These are phyloP conservation scores for Trichomalopsis sarcophagae DNA, from an alignment of 1,140 invertebrate genomes.

Conservation along the genomic window DNA sequence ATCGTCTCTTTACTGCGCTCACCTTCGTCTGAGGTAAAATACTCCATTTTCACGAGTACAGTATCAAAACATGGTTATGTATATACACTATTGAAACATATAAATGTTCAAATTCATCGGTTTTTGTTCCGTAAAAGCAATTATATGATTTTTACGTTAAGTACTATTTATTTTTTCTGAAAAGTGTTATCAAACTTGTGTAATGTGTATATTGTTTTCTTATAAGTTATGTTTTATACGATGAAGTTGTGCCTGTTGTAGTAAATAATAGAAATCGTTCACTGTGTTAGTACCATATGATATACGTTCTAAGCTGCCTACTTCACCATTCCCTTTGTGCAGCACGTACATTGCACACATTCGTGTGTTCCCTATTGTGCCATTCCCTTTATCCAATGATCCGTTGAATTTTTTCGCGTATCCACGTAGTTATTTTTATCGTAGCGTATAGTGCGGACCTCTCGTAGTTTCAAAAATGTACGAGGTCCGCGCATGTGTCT, in stretches of 20 bases:
- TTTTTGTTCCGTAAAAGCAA: neutral
- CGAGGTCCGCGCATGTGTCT: neutral
- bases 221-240: neutral
- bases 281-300: neutral
- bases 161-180: neutral
- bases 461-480: conserved; percentile 13
- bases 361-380: neutral
- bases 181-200: neutral
- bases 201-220: neutral
- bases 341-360: neutral
- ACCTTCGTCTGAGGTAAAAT: conserved; percentile 67
- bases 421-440: neutral
- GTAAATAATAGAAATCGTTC: neutral
- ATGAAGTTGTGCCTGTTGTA: neutral
- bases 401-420: neutral
- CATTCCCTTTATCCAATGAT: neutral
- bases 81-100: neutral
- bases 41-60: conserved; percentile 4
- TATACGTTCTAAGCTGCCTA: neutral
- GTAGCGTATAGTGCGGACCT: neutral
- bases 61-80: neutral
- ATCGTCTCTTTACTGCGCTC: conserved; percentile 65
- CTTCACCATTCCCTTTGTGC: neutral
- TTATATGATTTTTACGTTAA: neutral
- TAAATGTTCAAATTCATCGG: neutral